phyloP scores from a whole-genome alignment of 1,140 invertebrate species.

The Tetranychus urticae region DNA sequence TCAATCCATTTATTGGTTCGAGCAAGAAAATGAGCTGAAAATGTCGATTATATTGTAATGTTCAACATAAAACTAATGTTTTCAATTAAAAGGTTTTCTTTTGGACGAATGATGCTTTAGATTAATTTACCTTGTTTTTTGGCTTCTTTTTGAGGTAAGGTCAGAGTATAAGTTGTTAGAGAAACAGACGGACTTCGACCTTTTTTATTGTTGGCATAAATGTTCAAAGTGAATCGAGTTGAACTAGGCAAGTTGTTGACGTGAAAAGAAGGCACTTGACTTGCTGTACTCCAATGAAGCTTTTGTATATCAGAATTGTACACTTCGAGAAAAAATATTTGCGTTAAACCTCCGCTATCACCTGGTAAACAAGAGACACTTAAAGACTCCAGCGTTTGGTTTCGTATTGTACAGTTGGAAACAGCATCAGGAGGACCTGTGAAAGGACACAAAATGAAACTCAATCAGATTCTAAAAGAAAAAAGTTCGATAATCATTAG shows the following conservation, averaged over 20 bases:
- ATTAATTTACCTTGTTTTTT: background rate
- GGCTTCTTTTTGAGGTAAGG: constrained; percentile 2
- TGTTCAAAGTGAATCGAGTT: constrained; percentile 12
- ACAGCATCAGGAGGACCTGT: constrained; percentile 49
- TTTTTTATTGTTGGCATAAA: constrained; percentile 13
- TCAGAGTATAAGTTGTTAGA: constrained; percentile 8
- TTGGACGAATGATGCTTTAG: background rate
- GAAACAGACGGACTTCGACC: constrained; percentile 10
- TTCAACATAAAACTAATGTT: no score
- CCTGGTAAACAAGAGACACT: constrained; percentile 47
- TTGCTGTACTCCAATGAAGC: constrained; percentile 13
- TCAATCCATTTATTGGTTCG: no score
- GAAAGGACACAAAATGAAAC: no score
- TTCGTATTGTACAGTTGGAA: constrained; percentile 56
- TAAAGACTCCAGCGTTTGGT: constrained; percentile 52
- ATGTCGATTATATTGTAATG: no score
- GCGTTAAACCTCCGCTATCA: constrained; percentile 50
- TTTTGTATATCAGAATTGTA: constrained; percentile 24
- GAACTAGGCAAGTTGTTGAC: constrained; percentile 12
- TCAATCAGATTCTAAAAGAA: background rate
- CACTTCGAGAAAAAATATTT: constrained; percentile 57
- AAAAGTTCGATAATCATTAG: background rate
- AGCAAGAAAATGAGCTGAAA: no score
- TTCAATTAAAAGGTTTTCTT: background rate
- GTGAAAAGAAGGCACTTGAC: constrained; percentile 12